These are phyloP conservation scores for Acanthis flammea DNA, from an alignment of 2,797 vertebrate species.

Conservation along the genomic window DNA sequence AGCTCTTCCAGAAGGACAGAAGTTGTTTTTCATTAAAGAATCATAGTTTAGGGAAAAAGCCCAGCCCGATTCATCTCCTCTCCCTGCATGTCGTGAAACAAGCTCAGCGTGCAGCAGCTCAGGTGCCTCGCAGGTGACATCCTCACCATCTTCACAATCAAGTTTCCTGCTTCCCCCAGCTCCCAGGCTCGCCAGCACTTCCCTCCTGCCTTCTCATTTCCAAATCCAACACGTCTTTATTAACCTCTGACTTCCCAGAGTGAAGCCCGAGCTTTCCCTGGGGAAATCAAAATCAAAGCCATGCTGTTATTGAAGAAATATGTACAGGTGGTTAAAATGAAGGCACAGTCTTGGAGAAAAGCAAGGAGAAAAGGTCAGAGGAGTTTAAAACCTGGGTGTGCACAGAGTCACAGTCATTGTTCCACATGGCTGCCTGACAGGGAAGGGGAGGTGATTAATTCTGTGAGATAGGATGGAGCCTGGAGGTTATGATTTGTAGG, in stretches of 20 bases:
- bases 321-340: not conserved
- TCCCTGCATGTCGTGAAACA: not conserved
- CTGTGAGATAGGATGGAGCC: not conserved
- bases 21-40: constrained; percentile 45
- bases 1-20: constrained; percentile 47
- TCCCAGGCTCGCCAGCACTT: not conserved
- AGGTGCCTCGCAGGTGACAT: not conserved
- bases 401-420: not conserved
- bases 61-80: not conserved
- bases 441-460: not conserved
- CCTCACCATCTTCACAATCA: not conserved
- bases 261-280: not conserved
- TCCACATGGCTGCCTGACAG: not conserved
- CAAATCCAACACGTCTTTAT: not conserved
- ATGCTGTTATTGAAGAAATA: not conserved
- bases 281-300: constrained; percentile 16
- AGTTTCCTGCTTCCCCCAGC: not conserved
- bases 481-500: constrained; percentile 9
- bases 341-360: not conserved
- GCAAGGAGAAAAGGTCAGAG: not conserved
- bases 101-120: not conserved
- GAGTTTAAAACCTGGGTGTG: not conserved
- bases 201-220: not conserved
- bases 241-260: not conserved
- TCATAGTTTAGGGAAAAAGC: not conserved